phyloP scores from a whole-genome alignment of 2,888 invertebrate species.

The Drosophila atripex region DNA sequence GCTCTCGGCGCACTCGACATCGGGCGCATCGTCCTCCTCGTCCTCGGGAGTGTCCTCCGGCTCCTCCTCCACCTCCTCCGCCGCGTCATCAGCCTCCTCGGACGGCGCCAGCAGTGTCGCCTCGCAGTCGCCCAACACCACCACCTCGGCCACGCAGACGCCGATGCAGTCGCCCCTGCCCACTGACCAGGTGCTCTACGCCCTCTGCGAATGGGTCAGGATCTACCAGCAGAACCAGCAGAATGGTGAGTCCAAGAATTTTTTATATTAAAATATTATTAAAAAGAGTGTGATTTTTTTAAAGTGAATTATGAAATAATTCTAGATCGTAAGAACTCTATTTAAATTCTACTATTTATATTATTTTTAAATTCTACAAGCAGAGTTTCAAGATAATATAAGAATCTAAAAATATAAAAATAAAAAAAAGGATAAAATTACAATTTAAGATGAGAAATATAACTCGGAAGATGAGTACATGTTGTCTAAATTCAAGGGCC shows the following conservation, averaged over 20 bases:
- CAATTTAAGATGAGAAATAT: too few species aligned
- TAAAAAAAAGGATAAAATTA: too few species aligned
- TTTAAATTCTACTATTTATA: too few species aligned
- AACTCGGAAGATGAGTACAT: too few species aligned
- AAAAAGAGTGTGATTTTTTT: too few species aligned
- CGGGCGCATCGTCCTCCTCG: conserved; percentile 42
- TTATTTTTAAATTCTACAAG: too few species aligned
- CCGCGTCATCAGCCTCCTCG: conserved; percentile 59
- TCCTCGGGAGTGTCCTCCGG: conserved; percentile 51
- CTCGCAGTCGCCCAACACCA: conserved; percentile 82
- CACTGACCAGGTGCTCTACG: conserved; percentile 82
- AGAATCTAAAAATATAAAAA: too few species aligned
- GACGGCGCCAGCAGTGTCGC: conserved; percentile 75
- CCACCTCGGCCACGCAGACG: conserved; percentile 81
- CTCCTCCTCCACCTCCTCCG: conserved; percentile 44
- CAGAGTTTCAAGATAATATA: too few species aligned
- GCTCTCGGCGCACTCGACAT: conserved; percentile 48
- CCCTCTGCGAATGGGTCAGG: conserved; percentile 82
- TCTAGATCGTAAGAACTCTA: too few species aligned
- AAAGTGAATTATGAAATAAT: too few species aligned
- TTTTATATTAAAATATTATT: too few species aligned
- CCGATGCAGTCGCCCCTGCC: conserved; percentile 80
- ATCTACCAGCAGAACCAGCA: conserved; percentile 60
- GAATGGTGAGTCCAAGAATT: conserved; percentile 74
- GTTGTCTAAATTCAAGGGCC: too few species aligned